A percentile compares a stretch with the other conserved stretches of the same genome.
phyloP scores from a whole-genome alignment of 2,888 invertebrate genomes.

The Lagria hirta region DNA sequence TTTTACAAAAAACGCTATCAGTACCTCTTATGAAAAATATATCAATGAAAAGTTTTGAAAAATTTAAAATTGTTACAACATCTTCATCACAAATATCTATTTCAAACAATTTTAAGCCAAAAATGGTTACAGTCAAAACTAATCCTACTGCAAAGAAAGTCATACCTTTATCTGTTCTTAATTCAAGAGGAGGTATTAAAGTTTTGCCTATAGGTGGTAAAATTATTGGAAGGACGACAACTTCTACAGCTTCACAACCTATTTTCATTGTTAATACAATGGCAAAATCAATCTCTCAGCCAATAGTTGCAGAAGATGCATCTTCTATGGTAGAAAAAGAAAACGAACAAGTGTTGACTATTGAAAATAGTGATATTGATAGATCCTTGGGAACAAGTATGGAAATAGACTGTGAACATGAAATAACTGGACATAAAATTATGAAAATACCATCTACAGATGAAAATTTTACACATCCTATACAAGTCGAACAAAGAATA shows the following conservation, averaged over 20 bases:
- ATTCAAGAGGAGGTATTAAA: slow-evolving; percentile 51
- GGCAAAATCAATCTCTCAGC: slow-evolving; percentile 3
- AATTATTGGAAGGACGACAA: slow-evolving; percentile 45
- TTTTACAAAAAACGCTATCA: slow-evolving; percentile 50
- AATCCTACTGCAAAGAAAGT: slow-evolving; percentile 47
- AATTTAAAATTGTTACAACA: slow-evolving; percentile 51
- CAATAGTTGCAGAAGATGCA: not conserved
- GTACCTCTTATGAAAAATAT: slow-evolving; percentile 52
- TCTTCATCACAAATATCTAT: slow-evolving; percentile 33
- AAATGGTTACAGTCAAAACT: slow-evolving; percentile 50
- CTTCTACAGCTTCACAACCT: slow-evolving; percentile 39
- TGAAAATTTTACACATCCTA: too few relatives aligned
- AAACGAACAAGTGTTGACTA: too few relatives aligned
- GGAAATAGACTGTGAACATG: too few relatives aligned
- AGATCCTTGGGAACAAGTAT: too few relatives aligned
- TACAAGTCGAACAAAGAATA: too few relatives aligned
- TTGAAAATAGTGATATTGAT: too few relatives aligned
- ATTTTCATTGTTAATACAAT: slow-evolving; percentile 45
- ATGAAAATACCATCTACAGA: too few relatives aligned
- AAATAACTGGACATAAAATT: too few relatives aligned
- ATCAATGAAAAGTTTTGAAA: slow-evolving; percentile 51
- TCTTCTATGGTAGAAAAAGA: slow-evolving; percentile 21
- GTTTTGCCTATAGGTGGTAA: slow-evolving; percentile 49
- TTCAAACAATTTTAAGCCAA: slow-evolving; percentile 43
- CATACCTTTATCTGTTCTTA: slow-evolving; percentile 49